These are phyloP conservation scores for Hylaea fasciaria DNA, from an alignment of 2,888 invertebrate species.

Conservation along the genomic window DNA sequence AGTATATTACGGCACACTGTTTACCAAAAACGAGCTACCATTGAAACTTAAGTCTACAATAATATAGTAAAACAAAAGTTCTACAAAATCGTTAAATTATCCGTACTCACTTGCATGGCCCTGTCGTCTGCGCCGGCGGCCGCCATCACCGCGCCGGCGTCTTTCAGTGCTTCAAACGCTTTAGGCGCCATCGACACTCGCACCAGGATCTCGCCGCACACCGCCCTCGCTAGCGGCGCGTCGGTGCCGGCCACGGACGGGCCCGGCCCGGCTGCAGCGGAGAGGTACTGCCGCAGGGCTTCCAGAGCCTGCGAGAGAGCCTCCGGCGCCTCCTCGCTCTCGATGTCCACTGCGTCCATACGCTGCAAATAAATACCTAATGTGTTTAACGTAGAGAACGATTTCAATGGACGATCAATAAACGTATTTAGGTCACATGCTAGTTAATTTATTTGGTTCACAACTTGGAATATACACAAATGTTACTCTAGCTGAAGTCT, in stretches of 20 bases:
- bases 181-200: conserved; percentile 70
- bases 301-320: conserved; percentile 69
- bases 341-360: conserved; percentile 70
- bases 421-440: too few relatives aligned
- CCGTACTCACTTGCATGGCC: conserved; percentile 67
- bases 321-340: conserved; percentile 73
- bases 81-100: too few relatives aligned
- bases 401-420: too few relatives aligned
- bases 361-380: conserved; percentile 54
- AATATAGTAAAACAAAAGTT: too few relatives aligned
- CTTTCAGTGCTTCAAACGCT: conserved; percentile 83
- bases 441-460: too few relatives aligned
- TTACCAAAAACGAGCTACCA: too few relatives aligned
- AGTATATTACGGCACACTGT: too few relatives aligned
- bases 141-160: conserved; percentile 84
- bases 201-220: conserved; percentile 68
- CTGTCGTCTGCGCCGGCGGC: conserved; percentile 69
- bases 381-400: too few relatives aligned
- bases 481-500: too few relatives aligned
- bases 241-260: conserved; percentile 52
- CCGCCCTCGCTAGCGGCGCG: conserved; percentile 60
- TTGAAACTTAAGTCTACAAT: too few relatives aligned
- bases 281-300: conserved; percentile 67
- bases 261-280: conserved; percentile 45
- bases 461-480: too few relatives aligned